A percentile compares a stretch with the other conserved stretches of the same genome.
These are phyloP conservation scores for Acipenser transmontanus DNA, from an alignment of 2,797 vertebrate species.

Conservation along the genomic window DNA sequence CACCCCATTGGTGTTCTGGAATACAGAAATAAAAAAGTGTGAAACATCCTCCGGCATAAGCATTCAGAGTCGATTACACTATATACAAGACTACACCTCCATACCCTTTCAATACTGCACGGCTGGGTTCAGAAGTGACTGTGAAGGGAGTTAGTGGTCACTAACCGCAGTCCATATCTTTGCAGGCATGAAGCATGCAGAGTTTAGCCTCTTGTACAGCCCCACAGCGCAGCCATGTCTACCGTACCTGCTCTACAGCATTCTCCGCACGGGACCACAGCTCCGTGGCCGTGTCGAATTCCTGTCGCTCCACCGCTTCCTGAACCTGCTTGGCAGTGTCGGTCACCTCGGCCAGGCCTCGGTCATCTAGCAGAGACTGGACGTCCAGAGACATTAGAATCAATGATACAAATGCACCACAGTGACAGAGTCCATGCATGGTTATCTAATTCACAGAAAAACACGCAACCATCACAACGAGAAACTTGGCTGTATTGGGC, in stretches of 20 bases:
- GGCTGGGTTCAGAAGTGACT: no score
- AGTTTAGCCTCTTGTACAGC: no score
- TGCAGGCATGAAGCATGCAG: background rate
- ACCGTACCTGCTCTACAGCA: constrained; percentile 72
- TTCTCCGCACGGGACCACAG: constrained; percentile 75
- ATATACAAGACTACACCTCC: no score
- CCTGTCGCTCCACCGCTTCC: constrained; percentile 60
- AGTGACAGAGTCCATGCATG: no score
- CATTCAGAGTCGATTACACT: no score
- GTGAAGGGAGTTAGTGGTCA: no score
- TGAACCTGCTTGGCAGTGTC: constrained; percentile 67
- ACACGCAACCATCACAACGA: no score
- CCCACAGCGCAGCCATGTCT: background rate
- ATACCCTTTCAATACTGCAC: no score
- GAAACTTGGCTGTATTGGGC: no score
- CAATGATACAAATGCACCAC: background rate
- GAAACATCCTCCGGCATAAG: no score
- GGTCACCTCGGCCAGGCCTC: constrained; percentile 73
- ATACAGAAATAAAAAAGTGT: constrained; percentile 22
- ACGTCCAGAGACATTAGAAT: constrained; percentile 25
- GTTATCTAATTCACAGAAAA: no score
- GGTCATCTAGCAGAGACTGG: constrained; percentile 86
- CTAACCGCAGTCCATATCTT: no score
- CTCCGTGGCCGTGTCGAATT: constrained; percentile 71
- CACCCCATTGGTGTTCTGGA: constrained; percentile 86